Base-by-base conservation (phyloP, 2,797 vertebrate genomes). In the Poliocrania exsul region DNA sequence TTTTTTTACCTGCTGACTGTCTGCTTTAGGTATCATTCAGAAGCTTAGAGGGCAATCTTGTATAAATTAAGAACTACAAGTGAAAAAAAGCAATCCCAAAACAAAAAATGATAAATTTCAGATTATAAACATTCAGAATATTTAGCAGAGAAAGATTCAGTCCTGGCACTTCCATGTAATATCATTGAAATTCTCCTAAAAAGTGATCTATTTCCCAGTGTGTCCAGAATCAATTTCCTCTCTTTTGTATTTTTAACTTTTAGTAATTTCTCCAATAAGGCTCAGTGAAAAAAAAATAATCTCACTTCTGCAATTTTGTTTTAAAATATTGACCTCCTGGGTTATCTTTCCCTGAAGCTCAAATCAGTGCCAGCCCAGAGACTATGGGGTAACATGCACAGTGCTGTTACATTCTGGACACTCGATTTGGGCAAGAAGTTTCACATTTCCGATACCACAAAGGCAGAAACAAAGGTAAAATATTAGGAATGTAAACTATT, bases 1-100 rank as follows among this genome's bases (percentile, higher is more conserved):
- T 75, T 65, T 77, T 95, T 93, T 95, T 95, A 97, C 67, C 90
- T 95, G 89, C 93, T 96, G 94, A 96, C 91, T 61, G 40, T 35
- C 92, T 91, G 90, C 56, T 92, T 95, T 95, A 93, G 86, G 85
- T 92, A 95, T 91, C 82, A 85, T 87, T 92, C 53, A 95, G 88
- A 95, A 93, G 87, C 93, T 81, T 77, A 95, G 81, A 96, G 93
- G 90, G 35, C 93, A 92, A 95, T 51, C 82, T 87, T 7, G 65
- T 58, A 89, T 94, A 94, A 89, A 93, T 88, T 93, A 92, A 95
- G 95, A 95, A 74, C 44, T 61, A 77, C 56, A 62, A 79, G 72
- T 37, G 25, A 66, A 88, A 88, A 69, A 86, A 95, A 42, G 42
- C 3, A 2, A 50, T 60, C 93, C 70, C 67, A 49, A 73, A 56